Conservation (phyloP, 2,113 vertebrate genomes). For the Sorex fumeus region DNA sequence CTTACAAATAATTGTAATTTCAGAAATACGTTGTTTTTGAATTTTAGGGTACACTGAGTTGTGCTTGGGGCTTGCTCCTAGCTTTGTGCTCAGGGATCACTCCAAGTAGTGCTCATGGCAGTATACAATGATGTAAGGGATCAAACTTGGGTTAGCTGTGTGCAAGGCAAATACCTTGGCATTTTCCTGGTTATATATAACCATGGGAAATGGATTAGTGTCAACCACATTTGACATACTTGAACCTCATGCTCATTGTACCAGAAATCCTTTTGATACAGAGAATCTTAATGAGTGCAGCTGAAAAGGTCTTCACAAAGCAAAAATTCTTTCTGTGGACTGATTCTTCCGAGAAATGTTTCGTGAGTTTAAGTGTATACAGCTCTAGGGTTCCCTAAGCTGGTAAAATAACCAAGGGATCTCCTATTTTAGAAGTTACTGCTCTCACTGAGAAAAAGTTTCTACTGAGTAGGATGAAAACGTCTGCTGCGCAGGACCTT, state of each 20-base stretch:
- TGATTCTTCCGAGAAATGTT: not conserved
- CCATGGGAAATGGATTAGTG: not conserved
- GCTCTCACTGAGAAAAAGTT: not conserved
- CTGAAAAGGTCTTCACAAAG: not conserved
- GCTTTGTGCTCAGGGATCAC: too few species aligned
- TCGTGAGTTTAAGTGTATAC: not conserved
- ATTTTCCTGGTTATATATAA: slow-evolving; percentile 16
- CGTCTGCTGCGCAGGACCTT: not conserved
- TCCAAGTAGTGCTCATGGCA: too few species aligned
- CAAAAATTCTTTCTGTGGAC: not conserved
- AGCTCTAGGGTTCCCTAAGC: not conserved
- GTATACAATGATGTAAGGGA: too few species aligned
- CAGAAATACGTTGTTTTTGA: not conserved
- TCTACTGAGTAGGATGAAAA: not conserved
- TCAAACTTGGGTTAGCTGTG: too few species aligned
- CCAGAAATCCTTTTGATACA: not conserved
- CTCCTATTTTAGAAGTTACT: not conserved
- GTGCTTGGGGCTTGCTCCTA: too few species aligned
- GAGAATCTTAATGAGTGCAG: not conserved
- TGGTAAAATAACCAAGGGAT: not conserved
- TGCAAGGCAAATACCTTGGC: not conserved
- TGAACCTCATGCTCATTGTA: not conserved
- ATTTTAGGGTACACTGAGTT: too few species aligned
- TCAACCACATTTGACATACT: not conserved
- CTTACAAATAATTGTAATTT: not conserved